phyloP scores from a whole-genome alignment of 2,113 vertebrate species.

The Sapayoa aenigma region DNA sequence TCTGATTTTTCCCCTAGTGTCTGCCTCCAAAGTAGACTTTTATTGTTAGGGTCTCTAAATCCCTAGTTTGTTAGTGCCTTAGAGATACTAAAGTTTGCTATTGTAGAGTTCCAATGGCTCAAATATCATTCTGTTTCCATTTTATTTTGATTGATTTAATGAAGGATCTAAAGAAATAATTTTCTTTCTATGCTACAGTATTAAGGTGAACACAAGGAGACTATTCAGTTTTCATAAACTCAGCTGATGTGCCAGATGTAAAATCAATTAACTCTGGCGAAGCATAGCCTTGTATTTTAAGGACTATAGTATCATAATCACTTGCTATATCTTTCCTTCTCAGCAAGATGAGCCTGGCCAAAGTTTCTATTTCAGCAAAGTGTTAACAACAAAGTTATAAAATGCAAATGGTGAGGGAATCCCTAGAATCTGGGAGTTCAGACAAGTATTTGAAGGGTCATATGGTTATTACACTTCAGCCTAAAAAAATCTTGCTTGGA shows the following conservation, averaged over 20 bases:
- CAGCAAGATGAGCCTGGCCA: neutral
- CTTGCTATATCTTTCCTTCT: neutral
- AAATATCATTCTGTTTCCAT: neutral
- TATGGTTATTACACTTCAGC: neutral
- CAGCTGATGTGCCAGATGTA: slow-evolving; percentile 61
- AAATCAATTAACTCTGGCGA: slow-evolving; percentile 69
- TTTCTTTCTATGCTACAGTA: neutral
- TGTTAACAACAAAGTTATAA: neutral
- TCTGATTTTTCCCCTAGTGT: neutral
- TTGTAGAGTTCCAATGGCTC: neutral
- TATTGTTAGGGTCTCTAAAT: neutral
- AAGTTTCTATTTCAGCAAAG: neutral
- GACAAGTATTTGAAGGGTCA: neutral
- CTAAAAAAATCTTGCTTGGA: neutral
- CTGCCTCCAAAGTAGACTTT: neutral
- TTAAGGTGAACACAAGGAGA: slow-evolving; percentile 65
- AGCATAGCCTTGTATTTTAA: slow-evolving; percentile 65
- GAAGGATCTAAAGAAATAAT: neutral
- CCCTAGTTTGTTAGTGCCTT: neutral
- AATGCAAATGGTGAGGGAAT: neutral
- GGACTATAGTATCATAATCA: slow-evolving; percentile 32
- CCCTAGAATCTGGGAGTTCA: neutral
- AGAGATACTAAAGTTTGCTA: neutral
- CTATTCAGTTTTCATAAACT: slow-evolving; percentile 69
- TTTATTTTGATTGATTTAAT: slow-evolving; percentile 17